Evolutionary conservation across 2,888 invertebrate genomes (phyloP).

Genomic region (Perdita meconis): DNA sequence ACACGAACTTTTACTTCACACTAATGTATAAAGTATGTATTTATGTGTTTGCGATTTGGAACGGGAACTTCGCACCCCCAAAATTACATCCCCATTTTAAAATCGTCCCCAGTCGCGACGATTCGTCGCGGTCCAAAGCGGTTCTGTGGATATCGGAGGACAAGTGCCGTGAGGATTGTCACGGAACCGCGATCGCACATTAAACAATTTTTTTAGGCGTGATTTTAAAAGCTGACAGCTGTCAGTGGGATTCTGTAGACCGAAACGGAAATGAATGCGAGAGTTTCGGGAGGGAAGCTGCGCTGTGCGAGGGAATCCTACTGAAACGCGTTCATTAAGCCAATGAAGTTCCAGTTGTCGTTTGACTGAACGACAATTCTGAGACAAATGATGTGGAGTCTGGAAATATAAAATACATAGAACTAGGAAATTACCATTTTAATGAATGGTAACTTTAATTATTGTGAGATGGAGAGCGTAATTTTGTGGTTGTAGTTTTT

Average conservation of each 20-base stretch:
- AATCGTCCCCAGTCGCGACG: conserved; percentile 73
- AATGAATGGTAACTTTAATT: too few species aligned
- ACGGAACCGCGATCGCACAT: conserved; percentile 61
- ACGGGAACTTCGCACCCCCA: conserved; percentile 73
- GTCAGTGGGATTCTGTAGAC: conserved; percentile 79
- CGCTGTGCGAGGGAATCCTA: conserved; percentile 19
- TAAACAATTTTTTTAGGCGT: conserved; percentile 76
- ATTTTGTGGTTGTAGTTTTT: too few species aligned
- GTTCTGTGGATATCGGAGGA: conserved; percentile 70
- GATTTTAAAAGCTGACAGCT: conserved; percentile 83
- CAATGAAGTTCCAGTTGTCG: too few species aligned
- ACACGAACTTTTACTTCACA: too few species aligned
- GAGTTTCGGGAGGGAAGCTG: not conserved
- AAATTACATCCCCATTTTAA: conserved; percentile 76
- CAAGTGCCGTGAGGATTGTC: conserved; percentile 64
- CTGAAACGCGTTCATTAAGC: conserved; percentile 43
- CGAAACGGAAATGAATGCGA: conserved; percentile 69
- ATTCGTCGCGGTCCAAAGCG: conserved; percentile 76
- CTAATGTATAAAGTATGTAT: too few species aligned
- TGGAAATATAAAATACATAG: too few species aligned
- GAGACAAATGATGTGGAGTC: not conserved
- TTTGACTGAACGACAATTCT: not conserved
- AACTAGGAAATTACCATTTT: too few species aligned
- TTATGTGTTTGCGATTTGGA: conserved; percentile 29
- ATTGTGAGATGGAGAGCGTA: too few species aligned